Percentiles rank a stretch among this genome's conserved stretches.
These are phyloP conservation scores for Salvator merianae DNA, from an alignment of 2,113 vertebrate genomes.

Conservation along the genomic window DNA sequence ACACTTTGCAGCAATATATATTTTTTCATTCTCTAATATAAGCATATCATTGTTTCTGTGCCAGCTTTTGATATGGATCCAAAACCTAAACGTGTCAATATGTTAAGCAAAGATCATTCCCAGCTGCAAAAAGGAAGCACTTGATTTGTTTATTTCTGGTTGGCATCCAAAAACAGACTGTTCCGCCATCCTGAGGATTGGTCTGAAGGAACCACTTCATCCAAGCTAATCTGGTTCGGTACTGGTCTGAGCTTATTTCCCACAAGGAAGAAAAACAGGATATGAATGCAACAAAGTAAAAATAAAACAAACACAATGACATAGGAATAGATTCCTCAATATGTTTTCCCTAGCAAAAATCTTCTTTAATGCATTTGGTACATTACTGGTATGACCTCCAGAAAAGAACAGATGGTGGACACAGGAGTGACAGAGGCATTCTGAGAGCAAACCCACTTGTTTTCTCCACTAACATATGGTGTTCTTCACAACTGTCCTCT, in stretches of 20 bases:
- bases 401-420: not conserved
- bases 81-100: slow-evolving; percentile 22
- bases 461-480: not conserved
- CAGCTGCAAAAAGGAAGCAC: not conserved
- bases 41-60: slow-evolving; percentile 2
- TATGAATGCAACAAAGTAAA: too few species aligned
- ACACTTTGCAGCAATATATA: not conserved
- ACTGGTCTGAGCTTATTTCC: too few species aligned
- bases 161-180: not conserved
- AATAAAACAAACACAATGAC: not conserved
- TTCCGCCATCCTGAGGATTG: too few species aligned
- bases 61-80: slow-evolving; percentile 9
- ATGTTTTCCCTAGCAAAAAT: not conserved
- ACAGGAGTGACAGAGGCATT: not conserved
- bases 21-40: not conserved
- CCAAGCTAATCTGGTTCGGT: too few species aligned
- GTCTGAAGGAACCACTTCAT: too few species aligned
- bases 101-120: not conserved
- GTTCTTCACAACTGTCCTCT: not conserved
- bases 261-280: too few species aligned
- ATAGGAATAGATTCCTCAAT: not conserved
- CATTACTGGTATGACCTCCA: not conserved
- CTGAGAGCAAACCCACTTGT: not conserved
- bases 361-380: not conserved
- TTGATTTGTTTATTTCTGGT: slow-evolving; percentile 11